phyloP scores from a whole-genome alignment of 2,797 vertebrate genomes.

The Anguilla megastoma region DNA sequence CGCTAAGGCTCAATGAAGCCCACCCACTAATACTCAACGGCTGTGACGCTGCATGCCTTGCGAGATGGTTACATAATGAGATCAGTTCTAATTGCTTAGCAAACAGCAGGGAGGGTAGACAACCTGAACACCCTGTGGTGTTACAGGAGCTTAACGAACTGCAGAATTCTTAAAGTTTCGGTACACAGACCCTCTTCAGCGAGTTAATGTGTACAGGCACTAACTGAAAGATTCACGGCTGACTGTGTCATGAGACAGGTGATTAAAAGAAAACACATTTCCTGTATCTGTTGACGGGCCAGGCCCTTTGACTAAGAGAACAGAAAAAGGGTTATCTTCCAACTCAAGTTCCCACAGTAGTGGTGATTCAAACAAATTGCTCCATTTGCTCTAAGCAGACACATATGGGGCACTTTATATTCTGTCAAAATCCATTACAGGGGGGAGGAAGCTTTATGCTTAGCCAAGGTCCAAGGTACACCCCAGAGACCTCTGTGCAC shows the following conservation, averaged over 20 bases:
- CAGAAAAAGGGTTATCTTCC: constrained; percentile 29
- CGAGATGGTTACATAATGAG: constrained; percentile 31
- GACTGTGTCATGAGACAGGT: background rate
- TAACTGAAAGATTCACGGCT: background rate
- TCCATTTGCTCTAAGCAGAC: constrained; percentile 25
- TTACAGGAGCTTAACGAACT: background rate
- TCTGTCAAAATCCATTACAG: constrained; percentile 28
- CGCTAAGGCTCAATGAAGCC: constrained; percentile 5
- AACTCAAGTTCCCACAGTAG: background rate
- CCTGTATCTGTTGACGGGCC: background rate
- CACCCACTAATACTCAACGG: background rate
- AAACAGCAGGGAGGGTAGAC: constrained; percentile 34
- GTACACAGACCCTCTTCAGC: background rate
- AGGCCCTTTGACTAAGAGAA: background rate
- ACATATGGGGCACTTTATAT: constrained; percentile 31
- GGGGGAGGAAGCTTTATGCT: background rate
- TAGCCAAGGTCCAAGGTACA: background rate
- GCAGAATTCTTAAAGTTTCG: background rate
- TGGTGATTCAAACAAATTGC: constrained; percentile 38
- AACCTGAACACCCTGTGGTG: background rate
- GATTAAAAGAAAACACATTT: constrained; percentile 24
- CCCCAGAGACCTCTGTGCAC: background rate
- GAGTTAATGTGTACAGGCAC: background rate
- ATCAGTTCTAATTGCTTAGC: constrained; percentile 18
- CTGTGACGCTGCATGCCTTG: background rate